Evolutionary conservation across 2,113 vertebrate genomes (phyloP).

Genomic region (Eurypyga helias): DNA sequence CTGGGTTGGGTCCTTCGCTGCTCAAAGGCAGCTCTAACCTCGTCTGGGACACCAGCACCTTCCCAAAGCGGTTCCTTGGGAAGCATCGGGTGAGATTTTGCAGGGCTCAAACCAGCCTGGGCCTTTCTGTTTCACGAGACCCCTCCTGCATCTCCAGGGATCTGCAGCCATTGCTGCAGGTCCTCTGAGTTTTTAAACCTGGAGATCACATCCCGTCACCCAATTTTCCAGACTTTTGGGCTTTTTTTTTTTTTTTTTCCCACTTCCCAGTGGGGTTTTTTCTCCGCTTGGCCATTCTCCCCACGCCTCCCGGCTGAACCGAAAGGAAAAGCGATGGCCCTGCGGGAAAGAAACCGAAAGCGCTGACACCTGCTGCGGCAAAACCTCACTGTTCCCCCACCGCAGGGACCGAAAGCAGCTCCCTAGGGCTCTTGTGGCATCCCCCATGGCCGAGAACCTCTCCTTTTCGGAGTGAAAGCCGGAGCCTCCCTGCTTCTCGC

Average conservation of each 20-base stretch:
- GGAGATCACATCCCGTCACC: accelerated
- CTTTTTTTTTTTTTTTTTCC: too few species aligned
- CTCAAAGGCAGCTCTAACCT: not conserved
- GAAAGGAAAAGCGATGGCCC: not conserved
- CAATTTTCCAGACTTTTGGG: not conserved
- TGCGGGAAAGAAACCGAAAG: not conserved
- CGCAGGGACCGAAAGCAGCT: accelerated
- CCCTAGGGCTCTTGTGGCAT: not conserved
- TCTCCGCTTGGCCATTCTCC: accelerated
- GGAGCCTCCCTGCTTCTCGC: not conserved
- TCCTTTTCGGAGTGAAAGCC: not conserved
- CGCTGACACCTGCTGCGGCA: accelerated
- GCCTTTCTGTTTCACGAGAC: not conserved
- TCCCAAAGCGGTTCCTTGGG: not conserved
- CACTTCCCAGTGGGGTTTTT: not conserved
- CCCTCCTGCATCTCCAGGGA: accelerated
- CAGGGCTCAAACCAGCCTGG: too few species aligned
- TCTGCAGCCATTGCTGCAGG: not conserved
- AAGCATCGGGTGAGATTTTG: not conserved
- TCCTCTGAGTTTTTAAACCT: accelerated
- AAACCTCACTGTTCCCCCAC: not conserved
- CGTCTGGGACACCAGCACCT: not conserved
- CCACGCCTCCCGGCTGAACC: not conserved
- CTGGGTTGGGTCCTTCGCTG: not conserved
- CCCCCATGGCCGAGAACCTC: accelerated